A percentile compares a stretch with the other conserved stretches of the same genome.
Conservation (phyloP, 2,113 vertebrate genomes). For the Grallaria varia region DNA sequence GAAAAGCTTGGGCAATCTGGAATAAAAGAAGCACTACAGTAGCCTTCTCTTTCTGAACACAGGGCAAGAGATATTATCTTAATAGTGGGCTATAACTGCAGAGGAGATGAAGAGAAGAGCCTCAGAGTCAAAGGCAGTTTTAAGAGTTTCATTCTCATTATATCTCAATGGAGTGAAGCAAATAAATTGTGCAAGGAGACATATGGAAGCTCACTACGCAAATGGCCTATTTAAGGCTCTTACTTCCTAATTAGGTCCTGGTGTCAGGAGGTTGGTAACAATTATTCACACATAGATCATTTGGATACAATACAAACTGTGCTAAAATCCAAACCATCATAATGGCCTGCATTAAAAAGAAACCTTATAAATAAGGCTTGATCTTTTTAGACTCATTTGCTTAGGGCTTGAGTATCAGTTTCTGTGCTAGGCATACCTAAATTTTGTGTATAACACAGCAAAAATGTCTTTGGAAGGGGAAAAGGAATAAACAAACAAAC, state of each 20-base stretch:
- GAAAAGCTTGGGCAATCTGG: background rate
- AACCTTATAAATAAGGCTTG: background rate
- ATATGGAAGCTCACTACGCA: conserved; percentile 26
- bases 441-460: background rate
- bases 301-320: conserved; percentile 2
- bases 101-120: background rate
- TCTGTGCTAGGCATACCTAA: background rate
- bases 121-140: conserved; percentile 21
- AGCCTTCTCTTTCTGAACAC: background rate
- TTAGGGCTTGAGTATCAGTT: background rate
- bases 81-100: background rate
- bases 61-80: background rate
- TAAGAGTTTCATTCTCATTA: conserved; percentile 33
- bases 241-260: conserved; percentile 44
- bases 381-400: background rate
- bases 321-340: conserved; percentile 3
- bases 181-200: conserved; percentile 48
- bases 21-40: background rate
- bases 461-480: background rate
- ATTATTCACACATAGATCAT: conserved; percentile 44
- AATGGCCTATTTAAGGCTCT: conserved; percentile 51
- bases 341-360: background rate
- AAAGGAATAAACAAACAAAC: background rate
- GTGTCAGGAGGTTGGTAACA: conserved; percentile 53
- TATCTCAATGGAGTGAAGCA: conserved; percentile 51